Evolutionary conservation across 1,140 invertebrate species (phyloP).

Genomic region (Babylonia areolata): DNA sequence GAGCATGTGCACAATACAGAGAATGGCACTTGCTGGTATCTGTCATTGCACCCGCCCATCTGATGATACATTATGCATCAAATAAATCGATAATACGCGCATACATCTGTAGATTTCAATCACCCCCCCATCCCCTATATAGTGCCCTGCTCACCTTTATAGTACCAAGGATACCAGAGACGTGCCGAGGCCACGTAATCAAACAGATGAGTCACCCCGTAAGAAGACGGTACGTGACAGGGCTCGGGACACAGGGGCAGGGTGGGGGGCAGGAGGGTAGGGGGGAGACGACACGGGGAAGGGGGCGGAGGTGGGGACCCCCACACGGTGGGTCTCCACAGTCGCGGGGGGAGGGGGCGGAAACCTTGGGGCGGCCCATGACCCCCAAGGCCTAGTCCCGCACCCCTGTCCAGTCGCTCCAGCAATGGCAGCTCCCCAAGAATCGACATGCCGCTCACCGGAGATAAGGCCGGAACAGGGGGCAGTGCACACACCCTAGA

Average conservation of each 20-base stretch:
- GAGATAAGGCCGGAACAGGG: neutral
- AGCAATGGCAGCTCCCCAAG: conserved; percentile 16
- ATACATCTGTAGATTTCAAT: no score
- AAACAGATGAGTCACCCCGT: conserved; percentile 37
- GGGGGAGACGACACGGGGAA: neutral
- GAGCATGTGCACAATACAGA: no score
- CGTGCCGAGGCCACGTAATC: conserved; percentile 36
- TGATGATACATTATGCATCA: no score
- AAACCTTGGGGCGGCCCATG: conserved; percentile 9
- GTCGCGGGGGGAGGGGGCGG: conserved; percentile 24
- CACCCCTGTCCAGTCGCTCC: conserved; percentile 24
- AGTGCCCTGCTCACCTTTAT: conserved; percentile 24
- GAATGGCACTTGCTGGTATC: no score
- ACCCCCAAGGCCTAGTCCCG: neutral
- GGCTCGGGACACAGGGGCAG: conserved; percentile 37
- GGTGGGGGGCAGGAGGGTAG: conserved; percentile 2
- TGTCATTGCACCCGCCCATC: no score
- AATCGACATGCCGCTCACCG: conserved; percentile 13
- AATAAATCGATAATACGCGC: no score
- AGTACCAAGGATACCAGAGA: conserved; percentile 40
- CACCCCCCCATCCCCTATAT: no score
- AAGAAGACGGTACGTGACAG: conserved; percentile 14
- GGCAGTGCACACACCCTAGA: neutral
- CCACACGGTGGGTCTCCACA: conserved; percentile 15
- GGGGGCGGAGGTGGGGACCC: conserved; percentile 26